Base-by-base conservation (phyloP, 2,113 vertebrate genomes). In the Recurvirostra avosetta region DNA sequence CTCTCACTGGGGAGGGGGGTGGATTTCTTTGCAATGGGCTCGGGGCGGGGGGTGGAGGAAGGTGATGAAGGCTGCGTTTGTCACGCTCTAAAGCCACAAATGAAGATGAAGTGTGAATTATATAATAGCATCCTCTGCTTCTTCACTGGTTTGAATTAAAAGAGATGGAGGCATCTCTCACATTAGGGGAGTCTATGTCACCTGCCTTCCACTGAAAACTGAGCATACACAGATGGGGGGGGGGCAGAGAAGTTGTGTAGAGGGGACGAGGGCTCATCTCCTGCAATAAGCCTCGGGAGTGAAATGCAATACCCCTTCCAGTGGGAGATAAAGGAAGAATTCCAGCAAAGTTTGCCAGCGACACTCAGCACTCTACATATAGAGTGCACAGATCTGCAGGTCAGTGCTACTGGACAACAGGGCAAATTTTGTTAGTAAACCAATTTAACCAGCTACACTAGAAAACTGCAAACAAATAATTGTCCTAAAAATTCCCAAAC, bases 1-100 rank as follows among this genome's bases (percentile, higher is more conserved):
- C 36, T 67, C 36, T 68, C 36, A 5, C 15, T 36, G 5, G 8
- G 1, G 16, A 16, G 15, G 6, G 14, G 21, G 15, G 38, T 38
- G 18, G 15, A 32, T 49, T 41, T 76, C 32, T 77, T 43, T 49
- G 27, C 34, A 25, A 6, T 5, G 17, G 41, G 50, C 15, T 62
- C 1, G 2, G 19, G 20, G 11, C 0, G 0, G 26, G 14, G 20
- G 18, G 25, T 12, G 7, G 8, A 59, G 6, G 27, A 3, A 8
- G 26, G 32, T 5, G 36, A 36, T 45, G 63, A 53, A 84, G 21
- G 29, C 12, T 68, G 9, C 18, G 22, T 40, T 74, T 59, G 40
- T 15, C 25, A 40, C n/a, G 59, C 29, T 47, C 32, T 58, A 29
- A 50, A 55, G 27, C 29, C 18, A 53, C 30, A 90, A 86, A 85